Conservation (phyloP, 2,888 invertebrate genomes). For the Ypsolopha sequella region DNA sequence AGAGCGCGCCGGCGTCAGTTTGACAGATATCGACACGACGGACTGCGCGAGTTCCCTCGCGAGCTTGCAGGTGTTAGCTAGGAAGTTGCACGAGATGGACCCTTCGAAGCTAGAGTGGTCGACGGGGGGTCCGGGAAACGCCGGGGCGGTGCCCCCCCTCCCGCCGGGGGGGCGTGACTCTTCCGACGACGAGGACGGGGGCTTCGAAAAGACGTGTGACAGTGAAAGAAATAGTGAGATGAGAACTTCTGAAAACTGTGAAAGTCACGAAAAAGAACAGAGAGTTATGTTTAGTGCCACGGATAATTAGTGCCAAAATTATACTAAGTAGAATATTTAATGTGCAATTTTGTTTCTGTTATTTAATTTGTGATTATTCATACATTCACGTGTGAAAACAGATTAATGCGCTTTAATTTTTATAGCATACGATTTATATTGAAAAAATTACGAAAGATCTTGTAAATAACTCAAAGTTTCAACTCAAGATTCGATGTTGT, state of each 20-base stretch:
- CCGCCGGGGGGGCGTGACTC: conserved; percentile 53
- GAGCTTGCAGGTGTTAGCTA: conserved; percentile 85
- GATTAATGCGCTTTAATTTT: conserved; percentile 65
- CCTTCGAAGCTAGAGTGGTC: conserved; percentile 77
- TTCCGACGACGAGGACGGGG: conserved; percentile 67
- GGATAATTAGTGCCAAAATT: conserved; percentile 76
- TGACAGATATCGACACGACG: conserved; percentile 95
- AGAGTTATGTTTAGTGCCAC: conserved; percentile 69
- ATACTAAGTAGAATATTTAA: conserved; percentile 64
- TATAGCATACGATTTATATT: conserved; percentile 9
- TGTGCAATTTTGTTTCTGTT: conserved; percentile 67
- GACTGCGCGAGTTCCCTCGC: conserved; percentile 95
- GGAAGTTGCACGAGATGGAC: conserved; percentile 85
- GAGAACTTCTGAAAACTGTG: conserved; percentile 52
- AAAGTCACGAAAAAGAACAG: conserved; percentile 52
- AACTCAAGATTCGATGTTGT: conserved; percentile 42
- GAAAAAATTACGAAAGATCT: conserved; percentile 21
- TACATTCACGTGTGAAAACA: conserved; percentile 53
- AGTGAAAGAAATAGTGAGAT: conserved; percentile 62
- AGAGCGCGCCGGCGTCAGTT: conserved; percentile 88
- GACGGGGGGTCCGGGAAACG: conserved; percentile 22
- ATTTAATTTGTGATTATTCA: conserved; percentile 56
- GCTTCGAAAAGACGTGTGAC: conserved; percentile 42
- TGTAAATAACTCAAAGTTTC: conserved; percentile 52
- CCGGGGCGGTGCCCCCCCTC: conserved; percentile 18